Evolutionary conservation across 92 coral and sea anemone species (phyloP).

Genomic region (Parazoanthus darwini): DNA sequence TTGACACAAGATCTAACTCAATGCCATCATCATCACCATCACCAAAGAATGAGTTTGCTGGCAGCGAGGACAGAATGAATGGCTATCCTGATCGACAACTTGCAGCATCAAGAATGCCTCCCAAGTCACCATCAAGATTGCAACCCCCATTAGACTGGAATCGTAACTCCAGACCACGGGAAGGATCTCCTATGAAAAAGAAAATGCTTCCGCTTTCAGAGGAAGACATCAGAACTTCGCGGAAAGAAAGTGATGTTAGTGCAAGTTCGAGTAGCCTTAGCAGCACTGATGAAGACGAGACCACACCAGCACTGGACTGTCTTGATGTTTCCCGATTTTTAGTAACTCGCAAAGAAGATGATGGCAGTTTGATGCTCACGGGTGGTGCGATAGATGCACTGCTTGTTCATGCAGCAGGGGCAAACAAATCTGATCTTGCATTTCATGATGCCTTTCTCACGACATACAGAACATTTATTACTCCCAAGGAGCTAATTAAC

Average conservation of each 20-base stretch:
- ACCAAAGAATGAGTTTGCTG: conserved; percentile 45
- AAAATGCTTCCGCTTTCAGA: conserved; percentile 75
- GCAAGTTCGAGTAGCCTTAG: conserved; percentile 85
- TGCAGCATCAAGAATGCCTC: conserved; percentile 28
- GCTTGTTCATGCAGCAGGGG: conserved; percentile 89
- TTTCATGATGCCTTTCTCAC: conserved; percentile 95
- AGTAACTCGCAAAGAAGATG: conserved; percentile 76
- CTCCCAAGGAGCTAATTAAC: conserved; percentile 77
- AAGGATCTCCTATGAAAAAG: conserved; percentile 62
- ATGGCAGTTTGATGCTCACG: conserved; percentile 75
- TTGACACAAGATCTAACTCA: conserved; percentile 37
- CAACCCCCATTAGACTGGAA: conserved; percentile 69
- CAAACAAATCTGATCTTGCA: conserved; percentile 88
- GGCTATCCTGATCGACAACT: conserved; percentile 28
- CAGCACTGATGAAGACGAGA: conserved; percentile 81
- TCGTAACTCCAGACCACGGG: conserved; percentile 65
- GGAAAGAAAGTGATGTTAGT: conserved; percentile 61
- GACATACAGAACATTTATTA: conserved; percentile 88
- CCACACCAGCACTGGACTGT: conserved; percentile 94
- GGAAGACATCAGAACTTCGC: conserved; percentile 52
- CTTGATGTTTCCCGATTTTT: conserved; percentile 91
- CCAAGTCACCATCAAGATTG: conserved; percentile 59
- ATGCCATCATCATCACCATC: conserved; percentile 5
- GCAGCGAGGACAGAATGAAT: conserved; percentile 22
- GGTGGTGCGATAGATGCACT: conserved; percentile 99